A percentile compares a stretch with the other conserved stretches of the same genome.
phyloP scores from a whole-genome alignment of 1,140 invertebrate species.

The Caenorhabditis briggsae region DNA sequence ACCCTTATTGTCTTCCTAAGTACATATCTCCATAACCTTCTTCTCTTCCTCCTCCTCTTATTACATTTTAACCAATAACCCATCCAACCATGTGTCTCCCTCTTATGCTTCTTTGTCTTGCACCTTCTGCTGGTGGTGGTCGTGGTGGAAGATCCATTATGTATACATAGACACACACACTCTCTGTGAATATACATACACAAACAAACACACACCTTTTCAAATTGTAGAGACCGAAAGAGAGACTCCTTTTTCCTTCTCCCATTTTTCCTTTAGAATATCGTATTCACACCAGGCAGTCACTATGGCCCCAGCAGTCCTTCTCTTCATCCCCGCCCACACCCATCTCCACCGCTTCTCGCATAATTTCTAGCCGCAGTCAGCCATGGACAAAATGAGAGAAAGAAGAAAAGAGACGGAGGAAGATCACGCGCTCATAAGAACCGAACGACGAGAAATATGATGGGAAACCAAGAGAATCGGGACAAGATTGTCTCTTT shows the following conservation, averaged over 20 bases:
- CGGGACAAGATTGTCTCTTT: slow-evolving; percentile 6
- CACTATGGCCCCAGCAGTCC: slow-evolving; percentile 7
- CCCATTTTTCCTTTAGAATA: slow-evolving; percentile 43
- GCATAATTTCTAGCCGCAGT: slow-evolving; percentile 47
- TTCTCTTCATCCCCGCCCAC: too few relatives aligned
- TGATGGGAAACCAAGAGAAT: neutral
- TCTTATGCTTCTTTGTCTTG: slow-evolving; percentile 48
- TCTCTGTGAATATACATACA: slow-evolving; percentile 50
- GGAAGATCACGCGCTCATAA: slow-evolving; percentile 25
- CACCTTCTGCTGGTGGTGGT: slow-evolving; percentile 35
- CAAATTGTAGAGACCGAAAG: slow-evolving; percentile 41
- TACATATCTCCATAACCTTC: slow-evolving; percentile 27
- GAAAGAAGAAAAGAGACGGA: neutral
- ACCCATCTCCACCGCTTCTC: slow-evolving; percentile 2
- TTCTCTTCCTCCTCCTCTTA: slow-evolving; percentile 17
- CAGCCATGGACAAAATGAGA: slow-evolving; percentile 33
- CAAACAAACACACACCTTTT: slow-evolving; percentile 55
- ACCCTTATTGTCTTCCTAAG: slow-evolving; percentile 17
- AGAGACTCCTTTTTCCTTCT: neutral
- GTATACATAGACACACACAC: slow-evolving; percentile 54
- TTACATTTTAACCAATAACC: slow-evolving; percentile 39
- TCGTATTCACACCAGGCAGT: slow-evolving; percentile 49
- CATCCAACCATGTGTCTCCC: slow-evolving; percentile 35
- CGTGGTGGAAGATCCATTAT: slow-evolving; percentile 46
- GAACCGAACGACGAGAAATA: neutral